Evolutionary conservation across 2,888 invertebrate genomes (phyloP).

Genomic region (Andricus quercusramuli): DNA sequence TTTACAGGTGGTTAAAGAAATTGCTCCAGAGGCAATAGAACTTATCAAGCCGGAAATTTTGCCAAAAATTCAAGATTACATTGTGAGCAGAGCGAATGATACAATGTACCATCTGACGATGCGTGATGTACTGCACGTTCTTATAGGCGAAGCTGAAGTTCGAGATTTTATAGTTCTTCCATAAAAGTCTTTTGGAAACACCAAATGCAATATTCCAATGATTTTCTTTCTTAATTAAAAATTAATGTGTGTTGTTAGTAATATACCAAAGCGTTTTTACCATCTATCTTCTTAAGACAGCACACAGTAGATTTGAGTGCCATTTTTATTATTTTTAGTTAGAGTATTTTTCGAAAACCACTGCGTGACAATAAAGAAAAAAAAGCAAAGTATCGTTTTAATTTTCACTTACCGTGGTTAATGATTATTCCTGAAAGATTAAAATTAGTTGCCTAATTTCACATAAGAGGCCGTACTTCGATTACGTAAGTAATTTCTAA

Average conservation of each 20-base stretch:
- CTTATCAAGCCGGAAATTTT: slow-evolving; percentile 72
- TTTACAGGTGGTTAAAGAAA: slow-evolving; percentile 68
- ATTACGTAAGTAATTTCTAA: no score
- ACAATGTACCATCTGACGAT: slow-evolving; percentile 71
- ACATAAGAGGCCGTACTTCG: no score
- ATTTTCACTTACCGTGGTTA: neutral
- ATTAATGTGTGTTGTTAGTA: slow-evolving; percentile 25
- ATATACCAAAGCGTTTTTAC: slow-evolving; percentile 33
- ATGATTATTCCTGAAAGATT: neutral
- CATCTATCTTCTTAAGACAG: neutral
- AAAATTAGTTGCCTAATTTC: neutral
- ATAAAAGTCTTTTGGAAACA: slow-evolving; percentile 19
- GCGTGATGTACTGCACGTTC: slow-evolving; percentile 67
- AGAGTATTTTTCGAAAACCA: neutral
- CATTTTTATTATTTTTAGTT: slow-evolving; percentile 33
- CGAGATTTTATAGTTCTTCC: slow-evolving; percentile 55
- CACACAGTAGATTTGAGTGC: slow-evolving; percentile 23
- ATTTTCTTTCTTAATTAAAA: neutral
- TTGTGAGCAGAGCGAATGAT: slow-evolving; percentile 66
- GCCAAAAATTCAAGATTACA: slow-evolving; percentile 69
- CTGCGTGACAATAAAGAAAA: neutral
- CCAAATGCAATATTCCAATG: neutral
- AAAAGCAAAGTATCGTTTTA: neutral
- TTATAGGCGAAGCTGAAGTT: slow-evolving; percentile 67
- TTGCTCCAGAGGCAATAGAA: slow-evolving; percentile 70